Evolutionary conservation across 2,113 vertebrate genomes (phyloP).

Genomic region (Semicossyphus pulcher): DNA sequence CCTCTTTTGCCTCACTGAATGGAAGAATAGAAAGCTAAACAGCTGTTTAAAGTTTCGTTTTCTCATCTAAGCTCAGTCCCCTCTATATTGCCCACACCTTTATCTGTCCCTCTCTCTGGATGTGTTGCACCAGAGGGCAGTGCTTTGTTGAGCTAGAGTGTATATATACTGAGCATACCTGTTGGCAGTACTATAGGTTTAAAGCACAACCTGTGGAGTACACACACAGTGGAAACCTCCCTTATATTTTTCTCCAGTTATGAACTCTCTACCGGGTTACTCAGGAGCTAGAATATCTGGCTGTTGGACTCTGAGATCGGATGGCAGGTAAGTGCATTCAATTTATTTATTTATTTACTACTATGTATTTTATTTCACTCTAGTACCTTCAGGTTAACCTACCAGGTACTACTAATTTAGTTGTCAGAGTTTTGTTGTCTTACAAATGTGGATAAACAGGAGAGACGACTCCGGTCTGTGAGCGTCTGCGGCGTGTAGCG

Average conservation of each 20-base stretch:
- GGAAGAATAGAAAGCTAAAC: constrained; percentile 74
- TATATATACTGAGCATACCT: constrained; percentile 11
- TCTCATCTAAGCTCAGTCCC: constrained; percentile 55
- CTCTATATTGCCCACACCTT: constrained; percentile 33
- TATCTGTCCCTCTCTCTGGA: constrained; percentile 30
- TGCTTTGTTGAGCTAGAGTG: constrained; percentile 23
- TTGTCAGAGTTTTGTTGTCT: not conserved
- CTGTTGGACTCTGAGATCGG: constrained; percentile 89
- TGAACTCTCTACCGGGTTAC: constrained; percentile 88
- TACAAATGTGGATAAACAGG: constrained; percentile 11
- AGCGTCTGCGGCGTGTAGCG: not conserved
- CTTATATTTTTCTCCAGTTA: constrained; percentile 63
- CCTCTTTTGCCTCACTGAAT: constrained; percentile 27
- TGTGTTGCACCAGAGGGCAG: constrained; percentile 57
- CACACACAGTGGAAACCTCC: constrained; percentile 37
- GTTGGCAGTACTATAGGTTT: constrained; percentile 36
- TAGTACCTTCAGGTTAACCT: not conserved
- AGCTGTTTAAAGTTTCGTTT: constrained; percentile 77
- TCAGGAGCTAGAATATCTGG: constrained; percentile 93
- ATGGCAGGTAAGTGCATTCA: constrained; percentile 89
- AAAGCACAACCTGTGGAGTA: constrained; percentile 48
- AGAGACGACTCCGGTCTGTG: not conserved
- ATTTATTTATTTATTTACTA: constrained; percentile 30
- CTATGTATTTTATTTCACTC: not conserved
- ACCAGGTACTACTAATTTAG: not conserved